Conservation (phyloP, 2,888 invertebrate genomes). For the Ferdinandea cuprea region DNA sequence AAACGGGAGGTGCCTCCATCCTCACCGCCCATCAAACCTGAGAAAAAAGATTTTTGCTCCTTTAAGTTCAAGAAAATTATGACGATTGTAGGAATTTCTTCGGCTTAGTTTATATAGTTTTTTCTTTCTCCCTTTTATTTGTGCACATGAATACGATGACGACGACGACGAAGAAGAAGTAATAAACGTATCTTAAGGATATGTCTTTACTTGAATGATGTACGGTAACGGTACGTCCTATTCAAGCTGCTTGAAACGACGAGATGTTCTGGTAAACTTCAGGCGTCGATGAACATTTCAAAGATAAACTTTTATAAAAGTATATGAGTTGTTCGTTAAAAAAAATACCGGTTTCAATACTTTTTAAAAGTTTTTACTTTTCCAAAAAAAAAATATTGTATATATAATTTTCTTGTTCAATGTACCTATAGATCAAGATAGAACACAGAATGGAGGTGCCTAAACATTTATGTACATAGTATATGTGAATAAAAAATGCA, state of each 20-base stretch:
- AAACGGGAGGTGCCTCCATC: conserved; percentile 34
- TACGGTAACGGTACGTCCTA: conserved; percentile 2
- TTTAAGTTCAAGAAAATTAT: conserved; percentile 59
- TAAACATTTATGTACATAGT: not conserved
- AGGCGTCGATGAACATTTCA: conserved; percentile 64
- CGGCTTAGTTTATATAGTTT: not conserved
- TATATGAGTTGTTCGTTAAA: not conserved
- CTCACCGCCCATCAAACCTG: not conserved
- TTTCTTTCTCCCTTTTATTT: conserved; percentile 19
- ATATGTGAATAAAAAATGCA: not conserved
- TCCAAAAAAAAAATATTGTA: not conserved
- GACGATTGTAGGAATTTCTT: conserved; percentile 52
- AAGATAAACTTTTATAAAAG: conserved; percentile 65
- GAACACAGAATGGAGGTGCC: not conserved
- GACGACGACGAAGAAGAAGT: no score
- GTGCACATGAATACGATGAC: no score
- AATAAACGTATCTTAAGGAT: conserved; percentile 63
- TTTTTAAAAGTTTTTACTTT: conserved; percentile 10
- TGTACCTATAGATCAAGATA: conserved; percentile 1
- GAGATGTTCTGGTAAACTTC: conserved; percentile 41
- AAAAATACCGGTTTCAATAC: conserved; percentile 4
- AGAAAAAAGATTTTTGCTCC: not conserved
- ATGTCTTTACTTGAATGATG: conserved; percentile 48
- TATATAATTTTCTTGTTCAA: not conserved
- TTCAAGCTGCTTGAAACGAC: conserved; percentile 33